Base-by-base conservation (phyloP, 2,113 vertebrate genomes). In the Fulmarus glacialis region DNA sequence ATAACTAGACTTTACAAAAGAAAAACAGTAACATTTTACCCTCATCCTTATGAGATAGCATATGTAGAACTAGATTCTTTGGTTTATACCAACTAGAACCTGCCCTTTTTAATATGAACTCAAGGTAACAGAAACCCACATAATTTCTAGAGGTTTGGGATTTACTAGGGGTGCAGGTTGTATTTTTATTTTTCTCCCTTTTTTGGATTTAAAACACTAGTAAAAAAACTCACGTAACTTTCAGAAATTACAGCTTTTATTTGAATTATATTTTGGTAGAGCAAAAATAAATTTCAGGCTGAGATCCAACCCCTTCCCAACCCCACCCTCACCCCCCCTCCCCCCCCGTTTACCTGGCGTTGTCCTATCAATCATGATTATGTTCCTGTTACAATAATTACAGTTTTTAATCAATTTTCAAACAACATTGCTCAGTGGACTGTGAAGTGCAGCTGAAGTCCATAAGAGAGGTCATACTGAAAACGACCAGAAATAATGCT, bases 391-490 rank as follows among this genome's bases (percentile, higher is more conserved):
- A 84, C 16, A 95, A 43, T 83, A 96, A 95, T 96, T 96, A 94
- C 47, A 81, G 17, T 14, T 96, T 97, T 94, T 95, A 93, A 96
- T 91, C 85, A 95, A 88, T 92, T 96, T 96, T 85, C 82, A 96
- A 86, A 83, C 50, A 50, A 48, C 27, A 55, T 86, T 81, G 56
- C 74, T 95, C 82, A 74, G 74, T 81, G 84, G 82, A 86, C 72
- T 89, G 40, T 89, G 85, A 98, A 91, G 60, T 43, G 32, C 48
- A 93, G 87, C 59, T 90, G 86, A 93, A 81, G 62, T 53, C 56
- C 58, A 73, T 52, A 74, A 95, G 36, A 81, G 63, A 93, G 38
- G 50, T 59, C 83, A 36, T 73, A 62, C 36, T 48, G 53, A 90
- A 96, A 81, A 89, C 1, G 16, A 63, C 40, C 56, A 85, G 36